Evolutionary conservation across 2,888 invertebrate species (phyloP).

Genomic region (Trachelus iudaicus): DNA sequence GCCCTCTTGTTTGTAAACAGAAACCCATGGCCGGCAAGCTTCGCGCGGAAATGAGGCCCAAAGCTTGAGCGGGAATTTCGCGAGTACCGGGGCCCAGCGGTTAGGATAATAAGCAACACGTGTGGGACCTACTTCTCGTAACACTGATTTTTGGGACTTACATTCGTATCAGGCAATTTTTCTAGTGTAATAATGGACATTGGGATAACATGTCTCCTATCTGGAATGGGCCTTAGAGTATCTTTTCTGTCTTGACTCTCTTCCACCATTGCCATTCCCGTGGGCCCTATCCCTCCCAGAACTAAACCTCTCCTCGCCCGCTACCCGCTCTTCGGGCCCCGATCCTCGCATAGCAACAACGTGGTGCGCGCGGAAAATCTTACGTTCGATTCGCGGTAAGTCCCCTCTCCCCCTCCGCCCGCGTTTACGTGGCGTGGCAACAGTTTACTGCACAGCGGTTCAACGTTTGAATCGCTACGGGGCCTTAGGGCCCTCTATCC

Average conservation of each 20-base stretch:
- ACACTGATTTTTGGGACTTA: not conserved
- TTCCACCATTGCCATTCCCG: slow-evolving; percentile 12
- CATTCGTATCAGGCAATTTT: not conserved
- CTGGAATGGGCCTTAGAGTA: not conserved
- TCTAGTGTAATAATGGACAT: not conserved
- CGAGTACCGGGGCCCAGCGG: not conserved
- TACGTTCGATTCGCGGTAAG: slow-evolving; percentile 13
- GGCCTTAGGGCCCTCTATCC: slow-evolving; percentile 1
- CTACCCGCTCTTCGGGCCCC: slow-evolving; percentile 26
- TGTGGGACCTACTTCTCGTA: not conserved
- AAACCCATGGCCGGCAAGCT: slow-evolving; percentile 21
- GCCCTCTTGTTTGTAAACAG: slow-evolving; percentile 55
- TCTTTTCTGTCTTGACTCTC: not conserved
- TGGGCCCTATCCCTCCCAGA: slow-evolving; percentile 18
- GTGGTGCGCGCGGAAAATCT: slow-evolving; percentile 20
- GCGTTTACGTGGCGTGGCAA: slow-evolving; percentile 11
- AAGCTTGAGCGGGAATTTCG: not conserved
- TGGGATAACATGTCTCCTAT: not conserved
- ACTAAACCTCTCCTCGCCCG: not conserved
- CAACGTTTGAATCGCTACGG: slow-evolving; percentile 11
- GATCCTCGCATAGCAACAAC: slow-evolving; percentile 29
- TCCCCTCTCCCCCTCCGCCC: not conserved
- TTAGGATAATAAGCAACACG: not conserved
- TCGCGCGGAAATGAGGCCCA: not conserved
- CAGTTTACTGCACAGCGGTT: slow-evolving; percentile 16